Conservation (phyloP, 2,113 vertebrate species). For the Ciconia stormi region DNA sequence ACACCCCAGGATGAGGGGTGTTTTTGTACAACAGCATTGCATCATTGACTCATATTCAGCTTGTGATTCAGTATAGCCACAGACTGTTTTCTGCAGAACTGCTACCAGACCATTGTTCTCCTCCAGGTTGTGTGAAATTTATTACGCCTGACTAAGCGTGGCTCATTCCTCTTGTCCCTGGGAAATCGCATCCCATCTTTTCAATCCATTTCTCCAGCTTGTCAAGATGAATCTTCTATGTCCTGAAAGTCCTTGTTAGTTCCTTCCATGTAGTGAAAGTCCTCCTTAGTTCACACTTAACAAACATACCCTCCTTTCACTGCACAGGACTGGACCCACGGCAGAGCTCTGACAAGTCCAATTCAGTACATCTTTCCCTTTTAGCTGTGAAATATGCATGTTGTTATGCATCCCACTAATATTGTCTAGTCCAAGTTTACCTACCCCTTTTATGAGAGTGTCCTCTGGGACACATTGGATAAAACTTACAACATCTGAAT, state of each 20-base stretch:
- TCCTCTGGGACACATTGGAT: background rate
- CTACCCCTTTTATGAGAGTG: background rate
- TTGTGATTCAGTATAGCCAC: background rate
- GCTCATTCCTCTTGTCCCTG: background rate
- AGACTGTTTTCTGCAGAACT: background rate
- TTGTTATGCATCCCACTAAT: background rate
- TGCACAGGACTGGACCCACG: background rate
- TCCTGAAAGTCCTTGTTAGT: background rate
- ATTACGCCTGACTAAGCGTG: background rate
- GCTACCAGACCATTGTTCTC: background rate
- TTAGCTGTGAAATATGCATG: background rate
- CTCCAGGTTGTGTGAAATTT: background rate
- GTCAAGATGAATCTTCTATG: background rate
- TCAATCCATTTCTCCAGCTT: background rate
- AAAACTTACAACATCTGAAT: background rate
- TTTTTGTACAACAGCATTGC: fast-evolving
- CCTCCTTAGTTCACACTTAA: background rate
- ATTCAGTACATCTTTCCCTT: background rate
- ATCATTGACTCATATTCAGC: background rate
- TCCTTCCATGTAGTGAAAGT: background rate
- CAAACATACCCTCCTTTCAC: background rate
- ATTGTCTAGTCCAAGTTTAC: background rate
- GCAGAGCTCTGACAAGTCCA: background rate
- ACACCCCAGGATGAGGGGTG: background rate
- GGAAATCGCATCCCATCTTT: background rate